Conservation (phyloP, 1,140 invertebrate genomes). For the Drosophila kurseongensis region DNA sequence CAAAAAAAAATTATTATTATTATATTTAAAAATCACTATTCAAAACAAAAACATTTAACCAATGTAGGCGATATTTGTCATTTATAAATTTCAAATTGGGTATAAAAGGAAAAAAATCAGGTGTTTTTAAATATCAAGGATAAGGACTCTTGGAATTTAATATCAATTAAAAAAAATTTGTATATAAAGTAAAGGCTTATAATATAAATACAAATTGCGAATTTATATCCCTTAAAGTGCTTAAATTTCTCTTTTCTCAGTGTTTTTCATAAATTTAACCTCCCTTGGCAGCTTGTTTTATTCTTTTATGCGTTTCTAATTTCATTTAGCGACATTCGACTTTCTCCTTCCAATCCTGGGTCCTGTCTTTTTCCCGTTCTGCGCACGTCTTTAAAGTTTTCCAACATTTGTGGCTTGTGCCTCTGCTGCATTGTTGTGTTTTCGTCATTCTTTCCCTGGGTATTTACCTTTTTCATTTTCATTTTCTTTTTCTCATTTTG, state of each 20-base stretch:
- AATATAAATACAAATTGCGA: no score
- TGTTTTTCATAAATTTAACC: constrained; percentile 26
- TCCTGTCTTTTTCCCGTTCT: not conserved
- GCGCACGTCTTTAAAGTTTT: constrained; percentile 58
- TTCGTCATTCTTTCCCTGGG: constrained; percentile 42
- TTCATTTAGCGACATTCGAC: constrained; percentile 82
- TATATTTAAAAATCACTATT: no score
- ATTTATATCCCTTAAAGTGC: not conserved
- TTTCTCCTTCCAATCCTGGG: constrained; percentile 29
- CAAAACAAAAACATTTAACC: no score
- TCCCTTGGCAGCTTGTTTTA: constrained; percentile 62
- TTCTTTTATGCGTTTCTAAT: constrained; percentile 83
- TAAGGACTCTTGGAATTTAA: no score
- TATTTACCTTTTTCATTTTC: constrained; percentile 38
- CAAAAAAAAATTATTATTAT: not conserved
- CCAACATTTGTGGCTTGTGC: constrained; percentile 58
- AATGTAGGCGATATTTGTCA: no score
- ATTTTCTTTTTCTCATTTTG: constrained; percentile 41
- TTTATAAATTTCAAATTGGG: no score
- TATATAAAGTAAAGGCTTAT: no score
- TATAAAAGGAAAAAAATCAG: no score
- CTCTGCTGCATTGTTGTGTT: constrained; percentile 66
- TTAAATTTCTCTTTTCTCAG: not conserved
- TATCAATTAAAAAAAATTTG: no score
- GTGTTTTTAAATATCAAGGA: no score